These are phyloP conservation scores for Sapayoa aenigma DNA, from an alignment of 2,113 vertebrate species.

Conservation along the genomic window DNA sequence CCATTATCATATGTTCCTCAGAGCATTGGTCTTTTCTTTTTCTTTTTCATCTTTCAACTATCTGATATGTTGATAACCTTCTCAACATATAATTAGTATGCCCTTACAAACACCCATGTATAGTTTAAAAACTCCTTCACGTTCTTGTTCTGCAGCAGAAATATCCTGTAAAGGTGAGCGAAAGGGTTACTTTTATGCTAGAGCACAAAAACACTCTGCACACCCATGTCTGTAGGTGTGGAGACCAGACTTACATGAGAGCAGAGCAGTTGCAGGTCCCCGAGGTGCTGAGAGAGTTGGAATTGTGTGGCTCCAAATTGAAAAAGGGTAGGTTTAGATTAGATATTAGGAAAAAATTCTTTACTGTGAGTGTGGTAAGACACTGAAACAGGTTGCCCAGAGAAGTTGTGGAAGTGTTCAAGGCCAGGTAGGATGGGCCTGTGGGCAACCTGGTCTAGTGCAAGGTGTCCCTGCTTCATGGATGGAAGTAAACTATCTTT, in stretches of 20 bases:
- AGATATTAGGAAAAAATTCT: neutral
- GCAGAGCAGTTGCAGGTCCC: fast-evolving
- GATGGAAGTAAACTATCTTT: neutral
- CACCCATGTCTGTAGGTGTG: neutral
- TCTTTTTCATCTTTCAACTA: neutral
- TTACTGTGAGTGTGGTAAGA: neutral
- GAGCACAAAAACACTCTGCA: neutral
- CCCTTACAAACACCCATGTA: neutral
- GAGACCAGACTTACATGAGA: neutral
- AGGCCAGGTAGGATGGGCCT: neutral
- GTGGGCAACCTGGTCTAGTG: neutral
- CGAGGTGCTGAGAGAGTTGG: neutral
- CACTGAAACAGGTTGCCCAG: neutral
- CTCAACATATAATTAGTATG: neutral
- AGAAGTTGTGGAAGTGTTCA: neutral
- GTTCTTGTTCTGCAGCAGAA: neutral
- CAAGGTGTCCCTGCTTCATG: neutral
- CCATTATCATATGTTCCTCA: neutral
- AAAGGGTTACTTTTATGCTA: neutral
- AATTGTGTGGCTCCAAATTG: neutral
- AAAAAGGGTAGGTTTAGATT: neutral
- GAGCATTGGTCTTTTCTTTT: neutral
- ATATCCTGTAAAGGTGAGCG: neutral
- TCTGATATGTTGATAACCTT: neutral
- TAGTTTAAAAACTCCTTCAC: neutral